Conservation (phyloP, 2,888 invertebrate genomes). For the Heliconius aoede region DNA sequence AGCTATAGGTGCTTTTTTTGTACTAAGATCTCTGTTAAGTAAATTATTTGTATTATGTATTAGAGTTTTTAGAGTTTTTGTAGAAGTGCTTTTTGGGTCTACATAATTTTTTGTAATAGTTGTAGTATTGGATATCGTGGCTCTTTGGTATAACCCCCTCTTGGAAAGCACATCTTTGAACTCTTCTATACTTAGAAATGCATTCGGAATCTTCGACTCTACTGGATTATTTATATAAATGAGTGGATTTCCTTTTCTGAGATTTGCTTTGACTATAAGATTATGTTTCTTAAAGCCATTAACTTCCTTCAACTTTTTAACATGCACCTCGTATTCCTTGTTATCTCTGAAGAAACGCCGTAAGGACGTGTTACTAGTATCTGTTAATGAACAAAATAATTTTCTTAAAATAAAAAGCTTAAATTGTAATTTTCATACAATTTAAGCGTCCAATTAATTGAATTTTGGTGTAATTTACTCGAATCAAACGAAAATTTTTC, state of each 20-base stretch:
- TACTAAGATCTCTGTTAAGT: not conserved
- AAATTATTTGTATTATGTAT: not conserved
- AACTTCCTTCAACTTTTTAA: conserved; percentile 68
- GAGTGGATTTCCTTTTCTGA: conserved; percentile 50
- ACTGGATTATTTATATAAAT: conserved; percentile 75
- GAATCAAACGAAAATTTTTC: too few species aligned
- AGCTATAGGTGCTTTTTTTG: not conserved
- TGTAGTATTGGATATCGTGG: conserved; percentile 40
- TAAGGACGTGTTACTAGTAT: conserved; percentile 44
- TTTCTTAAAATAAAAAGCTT: not conserved
- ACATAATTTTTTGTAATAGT: not conserved
- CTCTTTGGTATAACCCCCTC: conserved; percentile 52
- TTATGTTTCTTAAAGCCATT: conserved; percentile 72
- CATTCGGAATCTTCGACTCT: conserved; percentile 66
- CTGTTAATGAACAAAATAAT: conserved; percentile 45
- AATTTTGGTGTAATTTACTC: too few species aligned
- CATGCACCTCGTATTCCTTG: conserved; percentile 61
- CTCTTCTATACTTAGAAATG: conserved; percentile 63
- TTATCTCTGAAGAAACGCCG: conserved; percentile 57
- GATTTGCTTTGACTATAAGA: conserved; percentile 56
- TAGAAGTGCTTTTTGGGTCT: not conserved
- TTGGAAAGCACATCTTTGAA: conserved; percentile 61
- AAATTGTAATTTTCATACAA: too few species aligned
- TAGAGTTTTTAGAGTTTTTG: not conserved
- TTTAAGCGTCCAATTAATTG: too few species aligned